A percentile compares a stretch with the other conserved stretches of the same genome.
phyloP scores from a whole-genome alignment of 2,888 invertebrate species.

The Clusia tigrina region DNA sequence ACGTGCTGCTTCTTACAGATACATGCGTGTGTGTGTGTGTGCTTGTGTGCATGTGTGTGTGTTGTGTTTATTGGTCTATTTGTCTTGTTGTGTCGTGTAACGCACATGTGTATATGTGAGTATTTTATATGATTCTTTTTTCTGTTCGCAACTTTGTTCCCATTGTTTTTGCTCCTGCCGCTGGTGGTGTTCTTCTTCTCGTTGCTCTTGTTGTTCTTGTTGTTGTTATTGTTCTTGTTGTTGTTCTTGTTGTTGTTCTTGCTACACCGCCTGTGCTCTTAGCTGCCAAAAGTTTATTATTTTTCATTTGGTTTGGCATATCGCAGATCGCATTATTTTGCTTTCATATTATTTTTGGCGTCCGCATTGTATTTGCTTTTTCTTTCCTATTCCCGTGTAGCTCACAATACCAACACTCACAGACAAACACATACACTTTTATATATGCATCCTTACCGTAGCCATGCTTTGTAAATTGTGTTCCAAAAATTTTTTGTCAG shows the following conservation, averaged over 20 bases:
- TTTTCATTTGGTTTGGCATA: conserved; percentile 9
- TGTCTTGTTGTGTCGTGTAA: background rate
- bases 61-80: background rate
- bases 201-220: background rate
- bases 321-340: conserved; percentile 4
- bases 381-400: background rate
- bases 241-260: background rate
- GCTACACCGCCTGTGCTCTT: background rate
- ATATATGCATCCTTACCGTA: background rate
- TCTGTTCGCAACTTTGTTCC: background rate
- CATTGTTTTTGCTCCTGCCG: background rate
- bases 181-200: background rate
- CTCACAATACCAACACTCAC: too few species aligned
- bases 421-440: too few species aligned
- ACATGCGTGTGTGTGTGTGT: background rate
- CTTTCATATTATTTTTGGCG: conserved; percentile 5
- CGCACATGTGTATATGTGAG: background rate
- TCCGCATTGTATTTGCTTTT: background rate
- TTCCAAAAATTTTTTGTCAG: background rate
- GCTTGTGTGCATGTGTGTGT: background rate
- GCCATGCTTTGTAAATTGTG: background rate
- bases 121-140: background rate
- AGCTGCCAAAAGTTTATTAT: conserved; percentile 11
- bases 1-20: background rate
- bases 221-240: background rate